phyloP scores from a whole-genome alignment of 1,140 invertebrate species.

The Bombus vancouverensis region DNA sequence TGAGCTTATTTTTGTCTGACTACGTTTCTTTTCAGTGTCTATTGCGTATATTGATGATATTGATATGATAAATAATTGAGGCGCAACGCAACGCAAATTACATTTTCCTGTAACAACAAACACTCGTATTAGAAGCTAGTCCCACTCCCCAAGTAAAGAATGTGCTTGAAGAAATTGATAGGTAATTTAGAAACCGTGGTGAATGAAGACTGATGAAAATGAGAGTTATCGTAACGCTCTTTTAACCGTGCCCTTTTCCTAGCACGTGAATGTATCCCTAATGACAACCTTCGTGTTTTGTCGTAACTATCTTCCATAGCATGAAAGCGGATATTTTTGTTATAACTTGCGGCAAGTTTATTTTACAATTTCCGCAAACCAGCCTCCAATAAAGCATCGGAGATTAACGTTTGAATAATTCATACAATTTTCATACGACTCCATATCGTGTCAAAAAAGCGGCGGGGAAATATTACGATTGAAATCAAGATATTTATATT shows the following conservation, averaged over 20 bases:
- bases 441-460: no score
- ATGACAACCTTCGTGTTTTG: conserved; percentile 6
- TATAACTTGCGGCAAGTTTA: background rate
- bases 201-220: conserved; percentile 17
- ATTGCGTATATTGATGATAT: background rate
- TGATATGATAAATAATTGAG: background rate
- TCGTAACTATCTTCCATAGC: no score
- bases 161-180: conserved; percentile 8
- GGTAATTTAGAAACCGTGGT: background rate
- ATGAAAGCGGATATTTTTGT: background rate
- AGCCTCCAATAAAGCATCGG: no score
- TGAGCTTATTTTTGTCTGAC: background rate
- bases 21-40: background rate
- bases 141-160: background rate
- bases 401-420: background rate
- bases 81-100: background rate
- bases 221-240: background rate
- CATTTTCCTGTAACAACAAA: background rate
- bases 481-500: background rate
- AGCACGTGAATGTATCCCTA: background rate
- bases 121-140: background rate
- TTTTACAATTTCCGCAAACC: background rate
- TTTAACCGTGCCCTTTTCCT: background rate
- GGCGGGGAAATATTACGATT: background rate
- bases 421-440: background rate